These are phyloP conservation scores for Gastracanthus pulcherrimus DNA, from an alignment of 2,888 invertebrate species.

Conservation along the genomic window DNA sequence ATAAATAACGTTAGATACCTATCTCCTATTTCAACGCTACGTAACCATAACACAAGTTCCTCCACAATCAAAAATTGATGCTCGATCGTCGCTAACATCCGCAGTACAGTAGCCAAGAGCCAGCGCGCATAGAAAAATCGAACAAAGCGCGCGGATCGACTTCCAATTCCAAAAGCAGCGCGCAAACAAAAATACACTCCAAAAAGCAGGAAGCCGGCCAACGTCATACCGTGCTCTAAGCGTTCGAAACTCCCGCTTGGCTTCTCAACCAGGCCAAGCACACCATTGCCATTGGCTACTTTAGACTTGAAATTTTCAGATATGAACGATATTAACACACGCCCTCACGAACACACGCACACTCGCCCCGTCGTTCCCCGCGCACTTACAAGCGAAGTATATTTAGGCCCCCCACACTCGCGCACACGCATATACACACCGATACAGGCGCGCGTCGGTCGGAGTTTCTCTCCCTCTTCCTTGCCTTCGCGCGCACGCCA, in stretches of 20 bases:
- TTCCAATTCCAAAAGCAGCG: neutral
- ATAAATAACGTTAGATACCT: no score
- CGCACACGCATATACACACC: neutral
- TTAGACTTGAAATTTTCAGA: slow-evolving; percentile 26
- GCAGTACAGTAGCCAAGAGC: no score
- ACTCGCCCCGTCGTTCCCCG: neutral
- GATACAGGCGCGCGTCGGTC: neutral
- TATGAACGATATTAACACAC: slow-evolving; percentile 38
- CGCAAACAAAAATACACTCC: no score
- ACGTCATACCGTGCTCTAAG: no score
- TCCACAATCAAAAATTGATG: no score
- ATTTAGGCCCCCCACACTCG: neutral
- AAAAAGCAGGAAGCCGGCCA: no score
- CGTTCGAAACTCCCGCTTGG: slow-evolving; percentile 36
- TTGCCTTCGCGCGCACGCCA: neutral
- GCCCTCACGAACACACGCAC: slow-evolving; percentile 19
- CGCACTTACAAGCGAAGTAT: neutral
- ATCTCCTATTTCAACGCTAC: no score
- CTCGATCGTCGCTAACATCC: no score
- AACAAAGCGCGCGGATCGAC: no score
- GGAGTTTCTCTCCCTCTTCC: neutral
- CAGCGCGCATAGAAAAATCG: no score
- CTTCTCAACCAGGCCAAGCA: neutral
- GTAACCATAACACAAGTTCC: no score
- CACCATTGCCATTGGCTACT: slow-evolving; percentile 14